Evolutionary conservation across 1,140 invertebrate species (phyloP), one percentile per base, ranked within the genome.

Genomic region (Nixonia krombeini): DNA sequence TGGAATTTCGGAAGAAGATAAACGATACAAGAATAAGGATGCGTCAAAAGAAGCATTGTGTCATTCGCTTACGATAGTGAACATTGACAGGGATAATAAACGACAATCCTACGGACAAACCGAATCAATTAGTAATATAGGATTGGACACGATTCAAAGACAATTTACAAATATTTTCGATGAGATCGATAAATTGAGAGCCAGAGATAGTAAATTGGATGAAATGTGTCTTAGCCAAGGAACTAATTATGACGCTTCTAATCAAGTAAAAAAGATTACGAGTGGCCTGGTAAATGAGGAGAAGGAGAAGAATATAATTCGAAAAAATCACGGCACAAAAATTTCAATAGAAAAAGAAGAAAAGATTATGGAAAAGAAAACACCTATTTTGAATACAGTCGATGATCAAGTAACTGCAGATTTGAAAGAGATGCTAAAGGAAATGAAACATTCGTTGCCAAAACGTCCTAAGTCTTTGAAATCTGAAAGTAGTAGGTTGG

Each of bases 361-460:
- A 6, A 21, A 21, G 21, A 21, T 3, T 21, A 6, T 2, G 21
- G 74, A 71, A 29, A 56, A 64, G 21, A 75, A 69, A 47, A 70
- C 72, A 15, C 66, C 73, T n/a, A 49, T 57, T 6, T 70, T 79
- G 49, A 76, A 80, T 10, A 74, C 65, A 1, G 67, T 79, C 9
- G 82, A 83, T 28, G 86, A 89, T 72, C 88, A 87, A 73, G 79
- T 72, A 12, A 79, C 75, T 16, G 73, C 78, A 25, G 87, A 86
- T 75, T 72, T 90, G 15, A 89, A 87, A 58, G 88, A 89, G 69
- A 88, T 90, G 85, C 63, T 90, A 51, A 89, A 89, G 66, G 88
- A 90, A 73, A 89, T 90, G 88, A 90, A 90, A 70, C 87, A 89
- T 73, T 89, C 88, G n/a, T 68, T 90, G 57, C 87, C 89, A 1